Percentiles rank a stretch among this genome's conserved stretches.
These are phyloP conservation scores for Panonychus citri DNA, from an alignment of 1,140 invertebrate species.

Conservation along the genomic window DNA sequence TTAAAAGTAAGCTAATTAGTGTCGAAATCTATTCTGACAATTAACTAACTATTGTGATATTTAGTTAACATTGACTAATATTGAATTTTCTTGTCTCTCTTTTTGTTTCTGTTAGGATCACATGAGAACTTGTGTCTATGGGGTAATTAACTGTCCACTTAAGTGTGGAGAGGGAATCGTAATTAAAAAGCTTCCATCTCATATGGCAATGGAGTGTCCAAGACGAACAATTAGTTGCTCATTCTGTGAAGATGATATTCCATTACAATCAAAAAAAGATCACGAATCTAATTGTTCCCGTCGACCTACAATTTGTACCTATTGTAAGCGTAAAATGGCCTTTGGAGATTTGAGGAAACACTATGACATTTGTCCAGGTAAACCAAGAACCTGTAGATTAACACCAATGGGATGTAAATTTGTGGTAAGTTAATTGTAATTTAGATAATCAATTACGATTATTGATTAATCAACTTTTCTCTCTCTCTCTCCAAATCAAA, in stretches of 20 bases:
- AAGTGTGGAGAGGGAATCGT: constrained; percentile 7
- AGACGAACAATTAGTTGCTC: not conserved
- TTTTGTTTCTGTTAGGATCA: constrained; percentile 1
- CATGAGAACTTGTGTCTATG: constrained; percentile 6
- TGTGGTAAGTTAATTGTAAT: not conserved
- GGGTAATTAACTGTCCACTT: constrained; percentile 5
- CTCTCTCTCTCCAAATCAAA: constrained; percentile 6
- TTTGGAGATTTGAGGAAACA: constrained; percentile 2
- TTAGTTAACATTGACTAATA: not conserved
- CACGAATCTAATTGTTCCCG: constrained; percentile 3
- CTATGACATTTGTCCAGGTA: constrained; percentile 2
- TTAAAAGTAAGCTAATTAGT: constrained; percentile 2
- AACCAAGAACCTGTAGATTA: constrained; percentile 7
- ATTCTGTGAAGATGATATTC: constrained; percentile 8
- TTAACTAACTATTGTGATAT: too few species aligned
- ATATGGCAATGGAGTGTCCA: constrained; percentile 8
- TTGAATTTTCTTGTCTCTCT: not conserved
- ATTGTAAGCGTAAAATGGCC: constrained; percentile 6
- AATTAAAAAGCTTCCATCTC: constrained; percentile 3
- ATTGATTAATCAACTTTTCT: not conserved
- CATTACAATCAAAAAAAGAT: constrained; percentile 1
- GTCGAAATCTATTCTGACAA: too few species aligned
- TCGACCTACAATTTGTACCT: constrained; percentile 3
- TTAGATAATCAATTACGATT: not conserved
- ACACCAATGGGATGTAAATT: constrained; percentile 6